Conservation (phyloP, 1,140 invertebrate genomes). For the Ips typographus region DNA sequence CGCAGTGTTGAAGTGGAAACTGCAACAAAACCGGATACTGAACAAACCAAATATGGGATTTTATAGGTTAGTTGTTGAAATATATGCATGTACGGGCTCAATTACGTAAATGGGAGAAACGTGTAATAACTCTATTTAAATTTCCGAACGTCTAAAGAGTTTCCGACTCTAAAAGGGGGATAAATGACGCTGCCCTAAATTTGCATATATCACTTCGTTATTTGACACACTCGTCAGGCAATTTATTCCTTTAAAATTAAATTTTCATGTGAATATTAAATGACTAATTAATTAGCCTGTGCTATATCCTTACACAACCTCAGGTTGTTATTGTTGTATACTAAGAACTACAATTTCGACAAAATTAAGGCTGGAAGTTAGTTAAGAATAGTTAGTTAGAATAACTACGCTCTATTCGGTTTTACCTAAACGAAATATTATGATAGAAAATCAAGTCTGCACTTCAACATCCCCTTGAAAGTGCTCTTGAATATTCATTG, state of each 20-base stretch:
- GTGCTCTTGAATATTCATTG: slow-evolving; percentile 44
- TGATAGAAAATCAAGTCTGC: too few species aligned
- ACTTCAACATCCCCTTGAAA: background rate
- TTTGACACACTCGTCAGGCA: slow-evolving; percentile 25
- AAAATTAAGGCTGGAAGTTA: too few species aligned
- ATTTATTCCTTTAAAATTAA: slow-evolving; percentile 14
- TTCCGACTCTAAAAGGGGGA: slow-evolving; percentile 25
- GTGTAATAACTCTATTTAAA: slow-evolving; percentile 33
- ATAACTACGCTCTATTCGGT: too few species aligned
- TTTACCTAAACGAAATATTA: too few species aligned
- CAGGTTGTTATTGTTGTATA: too few species aligned
- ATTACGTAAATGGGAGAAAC: slow-evolving; percentile 32
- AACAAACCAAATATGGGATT: background rate
- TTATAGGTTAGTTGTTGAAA: background rate
- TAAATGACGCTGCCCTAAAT: slow-evolving; percentile 23
- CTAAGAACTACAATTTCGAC: too few species aligned
- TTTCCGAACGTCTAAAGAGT: slow-evolving; percentile 27
- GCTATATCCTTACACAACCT: slow-evolving; percentile 2
- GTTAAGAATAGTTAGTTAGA: too few species aligned
- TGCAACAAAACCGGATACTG: too few species aligned
- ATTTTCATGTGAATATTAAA: background rate
- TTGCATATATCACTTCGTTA: slow-evolving; percentile 26
- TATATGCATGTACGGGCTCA: slow-evolving; percentile 28
- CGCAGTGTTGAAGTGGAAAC: background rate
- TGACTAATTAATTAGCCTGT: background rate